Evolutionary conservation across 2,888 invertebrate species (phyloP), one percentile per base, ranked within the genome.

Genomic region (Belgica antarctica): DNA sequence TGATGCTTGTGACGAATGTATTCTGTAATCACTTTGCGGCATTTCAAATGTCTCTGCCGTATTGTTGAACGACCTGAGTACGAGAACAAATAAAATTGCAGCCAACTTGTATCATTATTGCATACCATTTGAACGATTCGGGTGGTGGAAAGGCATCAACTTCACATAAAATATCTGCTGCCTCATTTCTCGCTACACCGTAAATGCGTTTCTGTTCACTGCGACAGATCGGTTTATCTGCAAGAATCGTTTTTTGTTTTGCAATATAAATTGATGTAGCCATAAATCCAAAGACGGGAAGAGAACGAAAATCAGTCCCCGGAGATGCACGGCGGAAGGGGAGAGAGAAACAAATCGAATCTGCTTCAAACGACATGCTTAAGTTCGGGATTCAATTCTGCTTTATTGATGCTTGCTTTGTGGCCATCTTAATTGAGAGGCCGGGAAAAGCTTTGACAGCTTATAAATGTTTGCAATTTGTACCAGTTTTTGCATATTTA

Each of bases 11-110:
- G 83, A 83, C 7, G 83, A 82, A 72, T 83, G 83, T 66, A 82
- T 82, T 57, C 78, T 76, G 78, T 86, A 90, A 73, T 89, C 87
- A 74, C 84, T 83, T 74, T 85, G 84, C 46, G 88, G 85, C 76
- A 93, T 86, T 76, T 92, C 91, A 72, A 87, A 83, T 74, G 87
- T 87, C 77, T 92, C 91, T 73, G 90, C 87, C 41, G 92, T 90
- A 81, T 92, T 94, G 82, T 95, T 95, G 78, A 94, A 90, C 27
- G 88, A 87, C 94, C n/a, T n/a, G n/a, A n/a, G n/a, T n/a, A n/a
- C n/a, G n/a, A n/a, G n/a, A n/a, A n/a, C n/a, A n/a, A n/a, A n/a
- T n/a, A n/a, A n/a, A n/a, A n/a, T n/a, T n/a, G n/a, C n/a, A n/a
- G n/a, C n/a, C n/a, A n/a, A n/a, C n/a, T n/a, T n/a, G n/a, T n/a